Base-by-base conservation (phyloP, 2,113 vertebrate species). In the Suricata suricatta region DNA sequence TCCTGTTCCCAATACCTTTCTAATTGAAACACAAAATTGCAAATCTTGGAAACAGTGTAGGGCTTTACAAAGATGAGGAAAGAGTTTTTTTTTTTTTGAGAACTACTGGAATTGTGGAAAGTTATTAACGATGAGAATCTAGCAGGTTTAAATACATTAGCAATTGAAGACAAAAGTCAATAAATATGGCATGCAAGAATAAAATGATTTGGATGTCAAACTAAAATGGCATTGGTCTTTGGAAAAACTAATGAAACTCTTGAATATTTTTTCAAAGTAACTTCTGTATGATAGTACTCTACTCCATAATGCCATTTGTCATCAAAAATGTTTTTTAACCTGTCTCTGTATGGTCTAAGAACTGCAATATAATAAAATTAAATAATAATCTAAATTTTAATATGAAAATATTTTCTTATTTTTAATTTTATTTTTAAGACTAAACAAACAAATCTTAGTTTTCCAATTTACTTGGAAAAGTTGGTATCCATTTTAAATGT, bases 371-470 rank as follows among this genome's bases (percentile, higher is more conserved):
- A 83, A 47, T 25, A 54, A 84, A 81, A 14, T 88, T 47, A 44
- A 92, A 52, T 80, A 90, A 91, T 33, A 47, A 84, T 35, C 50
- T 81, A 81, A 91, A n/a, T 76, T 89, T 69, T 66, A 76, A 47
- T 72, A 95, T 88, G 4, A 91, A 97, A 89, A 66, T 88, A 68
- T 83, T 88, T 82, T 76, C 14, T 25, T 64, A 63, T 12, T 95
- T 93, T 80, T 64, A 68, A 16, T 57, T 93, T 76, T 72, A 72
- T 76, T 92, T 93, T 87, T n/a, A 52, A 76, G 31, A 89, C 31
- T 31, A 66, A 41, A 86, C 79, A 82, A 47, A 71, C 11, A 85
- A 92, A 83, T 7, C 23, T 66, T 29, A 93, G 63, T 76, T 92
- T 80, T 21, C 35, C n/a, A 57, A 86, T n/a, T 93, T 71, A 57